phyloP scores from a whole-genome alignment of 92 coral and sea anemone genomes.

The Siderastrea siderea region DNA sequence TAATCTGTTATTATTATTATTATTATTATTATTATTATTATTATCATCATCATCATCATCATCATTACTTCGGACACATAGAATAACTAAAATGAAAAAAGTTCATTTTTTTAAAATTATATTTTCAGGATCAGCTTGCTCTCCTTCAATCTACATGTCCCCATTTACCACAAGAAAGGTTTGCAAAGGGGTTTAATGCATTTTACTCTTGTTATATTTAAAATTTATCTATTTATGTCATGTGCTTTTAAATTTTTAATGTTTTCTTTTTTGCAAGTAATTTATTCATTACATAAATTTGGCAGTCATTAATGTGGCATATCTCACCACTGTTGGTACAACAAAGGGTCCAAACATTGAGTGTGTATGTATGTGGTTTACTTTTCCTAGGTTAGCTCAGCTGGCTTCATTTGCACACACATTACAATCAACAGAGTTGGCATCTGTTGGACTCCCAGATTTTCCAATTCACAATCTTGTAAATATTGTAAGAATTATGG shows the following conservation, averaged over 20 bases:
- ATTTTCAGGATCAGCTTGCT: conserved; percentile 88
- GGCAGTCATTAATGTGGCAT: too few relatives aligned
- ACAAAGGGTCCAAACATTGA: too few relatives aligned
- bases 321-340: too few relatives aligned
- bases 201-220: too few relatives aligned
- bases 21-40: too few relatives aligned
- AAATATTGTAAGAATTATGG: conserved; percentile 88
- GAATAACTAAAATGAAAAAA: too few relatives aligned
- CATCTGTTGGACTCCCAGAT: conserved; percentile 95
- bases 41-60: too few relatives aligned
- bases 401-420: conserved; percentile 96
- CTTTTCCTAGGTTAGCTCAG: conserved; percentile 77
- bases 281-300: too few relatives aligned
- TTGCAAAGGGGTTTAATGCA: not conserved
- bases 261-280: not conserved
- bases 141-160: conserved; percentile 73
- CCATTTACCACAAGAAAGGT: conserved; percentile 87
- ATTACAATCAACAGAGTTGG: conserved; percentile 93
- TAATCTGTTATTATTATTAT: too few relatives aligned
- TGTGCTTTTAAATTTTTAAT: not conserved
- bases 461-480: conserved; percentile 93
- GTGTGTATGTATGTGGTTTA: not conserved
- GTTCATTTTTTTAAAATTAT: not conserved
- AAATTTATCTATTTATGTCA: too few relatives aligned
- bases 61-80: too few relatives aligned